These are phyloP conservation scores for Cryptocephalus primarius DNA, from an alignment of 2,888 invertebrate genomes.

Conservation along the genomic window DNA sequence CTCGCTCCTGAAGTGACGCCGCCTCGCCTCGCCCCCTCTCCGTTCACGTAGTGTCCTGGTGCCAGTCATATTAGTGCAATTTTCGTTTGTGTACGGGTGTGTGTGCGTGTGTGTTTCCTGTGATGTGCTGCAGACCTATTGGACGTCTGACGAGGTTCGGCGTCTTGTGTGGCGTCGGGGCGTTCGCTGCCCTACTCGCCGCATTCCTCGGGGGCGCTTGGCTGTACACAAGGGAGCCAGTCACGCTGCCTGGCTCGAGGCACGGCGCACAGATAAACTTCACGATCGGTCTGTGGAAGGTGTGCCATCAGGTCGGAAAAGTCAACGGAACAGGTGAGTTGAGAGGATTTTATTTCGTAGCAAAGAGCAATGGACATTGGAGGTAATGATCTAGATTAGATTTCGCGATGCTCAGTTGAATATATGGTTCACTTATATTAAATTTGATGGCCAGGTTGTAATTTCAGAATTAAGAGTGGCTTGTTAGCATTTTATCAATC, in stretches of 20 bases:
- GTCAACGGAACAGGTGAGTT: constrained; percentile 40
- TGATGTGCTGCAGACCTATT: constrained; percentile 34
- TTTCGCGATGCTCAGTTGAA: no score
- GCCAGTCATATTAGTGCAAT: not conserved
- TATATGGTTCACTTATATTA: no score
- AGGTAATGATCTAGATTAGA: no score
- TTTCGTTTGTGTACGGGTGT: not conserved
- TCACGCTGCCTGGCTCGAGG: constrained; percentile 34
- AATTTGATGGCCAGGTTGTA: no score
- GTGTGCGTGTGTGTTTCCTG: constrained; percentile 1
- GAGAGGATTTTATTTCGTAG: no score
- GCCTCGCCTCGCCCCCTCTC: no score
- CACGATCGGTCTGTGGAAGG: constrained; percentile 41
- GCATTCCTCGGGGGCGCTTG: constrained; percentile 41
- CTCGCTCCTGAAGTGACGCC: no score
- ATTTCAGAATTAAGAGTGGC: no score
- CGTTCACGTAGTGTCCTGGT: no score
- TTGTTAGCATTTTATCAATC: no score
- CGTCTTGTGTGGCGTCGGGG: constrained; percentile 37
- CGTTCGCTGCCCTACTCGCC: constrained; percentile 36
- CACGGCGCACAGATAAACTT: constrained; percentile 39
- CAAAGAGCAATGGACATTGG: no score
- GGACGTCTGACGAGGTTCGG: constrained; percentile 37
- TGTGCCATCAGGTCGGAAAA: constrained; percentile 38
- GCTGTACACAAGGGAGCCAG: constrained; percentile 41